A percentile compares a stretch with the other conserved stretches of the same genome.
These are phyloP conservation scores for Papilio demoleus DNA, from an alignment of 2,888 invertebrate species.

Conservation along the genomic window DNA sequence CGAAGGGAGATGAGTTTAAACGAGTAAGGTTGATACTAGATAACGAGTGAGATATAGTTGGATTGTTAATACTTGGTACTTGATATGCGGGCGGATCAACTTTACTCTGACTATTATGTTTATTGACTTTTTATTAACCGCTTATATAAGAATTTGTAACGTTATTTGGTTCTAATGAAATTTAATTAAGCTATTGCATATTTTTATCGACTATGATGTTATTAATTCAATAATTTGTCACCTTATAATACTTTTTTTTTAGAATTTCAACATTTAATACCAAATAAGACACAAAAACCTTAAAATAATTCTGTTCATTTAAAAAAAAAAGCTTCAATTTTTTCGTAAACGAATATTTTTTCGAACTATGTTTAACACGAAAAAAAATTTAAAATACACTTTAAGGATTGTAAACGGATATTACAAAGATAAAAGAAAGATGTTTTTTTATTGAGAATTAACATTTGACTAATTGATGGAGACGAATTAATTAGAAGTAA, in stretches of 20 bases:
- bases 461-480: conserved; percentile 10
- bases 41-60: background rate
- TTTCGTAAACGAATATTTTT: background rate
- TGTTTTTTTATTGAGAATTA: background rate
- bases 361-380: no score
- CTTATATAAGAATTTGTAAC: conserved; percentile 18
- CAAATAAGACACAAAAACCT: no score
- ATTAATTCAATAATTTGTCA: no score
- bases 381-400: background rate
- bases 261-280: no score
- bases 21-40: conserved; percentile 6
- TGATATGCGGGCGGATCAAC: conserved; percentile 32
- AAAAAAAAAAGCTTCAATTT: background rate
- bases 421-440: background rate
- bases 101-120: conserved; percentile 30
- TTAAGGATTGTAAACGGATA: no score
- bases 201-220: background rate
- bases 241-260: no score
- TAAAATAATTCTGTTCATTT: no score
- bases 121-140: conserved; percentile 39
- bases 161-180: conserved; percentile 25
- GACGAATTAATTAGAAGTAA: conserved; percentile 36
- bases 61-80: background rate
- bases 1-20: conserved; percentile 28
- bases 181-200: conserved; percentile 15